Conservation (phyloP, 2,797 vertebrate species). For the Cetoscarus ocellatus region DNA sequence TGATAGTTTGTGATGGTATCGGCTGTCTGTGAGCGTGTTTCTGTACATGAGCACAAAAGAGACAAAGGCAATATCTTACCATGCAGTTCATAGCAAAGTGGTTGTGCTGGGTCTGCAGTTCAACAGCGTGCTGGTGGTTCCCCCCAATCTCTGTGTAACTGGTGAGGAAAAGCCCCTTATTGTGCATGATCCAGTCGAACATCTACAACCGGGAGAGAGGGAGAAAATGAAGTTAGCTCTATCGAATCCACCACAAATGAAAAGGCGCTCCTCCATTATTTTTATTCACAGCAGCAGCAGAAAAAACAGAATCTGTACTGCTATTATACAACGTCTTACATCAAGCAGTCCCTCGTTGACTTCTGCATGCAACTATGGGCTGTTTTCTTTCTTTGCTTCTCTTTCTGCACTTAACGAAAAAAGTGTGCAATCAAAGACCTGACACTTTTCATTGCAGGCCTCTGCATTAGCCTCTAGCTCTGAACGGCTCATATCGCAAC, state of each 20-base stretch:
- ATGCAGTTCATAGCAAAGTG: constrained; percentile 99
- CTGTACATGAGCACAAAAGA: background rate
- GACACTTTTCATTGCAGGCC: constrained; percentile 29
- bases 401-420: constrained; percentile 24
- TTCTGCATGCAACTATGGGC: constrained; percentile 6
- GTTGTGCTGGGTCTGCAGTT: constrained; percentile 99
- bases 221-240: constrained; percentile 18
- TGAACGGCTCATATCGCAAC: constrained; percentile 4
- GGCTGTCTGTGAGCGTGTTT: background rate
- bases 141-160: constrained; percentile 98
- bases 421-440: constrained; percentile 49
- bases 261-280: constrained; percentile 13
- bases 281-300: constrained; percentile 7
- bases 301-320: constrained; percentile 12
- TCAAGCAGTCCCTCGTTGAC: constrained; percentile 11
- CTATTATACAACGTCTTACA: constrained; percentile 31
- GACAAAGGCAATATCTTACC: constrained; percentile 85
- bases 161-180: constrained; percentile 98
- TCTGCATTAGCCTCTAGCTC: constrained; percentile 31
- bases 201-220: constrained; percentile 83
- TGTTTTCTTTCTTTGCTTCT: background rate
- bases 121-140: constrained; percentile 95
- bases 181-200: constrained; percentile 99
- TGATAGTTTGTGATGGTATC: constrained; percentile 35
- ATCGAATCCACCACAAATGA: constrained; percentile 2